Conservation (phyloP, 2,888 invertebrate genomes). For the Drepana falcataria region DNA sequence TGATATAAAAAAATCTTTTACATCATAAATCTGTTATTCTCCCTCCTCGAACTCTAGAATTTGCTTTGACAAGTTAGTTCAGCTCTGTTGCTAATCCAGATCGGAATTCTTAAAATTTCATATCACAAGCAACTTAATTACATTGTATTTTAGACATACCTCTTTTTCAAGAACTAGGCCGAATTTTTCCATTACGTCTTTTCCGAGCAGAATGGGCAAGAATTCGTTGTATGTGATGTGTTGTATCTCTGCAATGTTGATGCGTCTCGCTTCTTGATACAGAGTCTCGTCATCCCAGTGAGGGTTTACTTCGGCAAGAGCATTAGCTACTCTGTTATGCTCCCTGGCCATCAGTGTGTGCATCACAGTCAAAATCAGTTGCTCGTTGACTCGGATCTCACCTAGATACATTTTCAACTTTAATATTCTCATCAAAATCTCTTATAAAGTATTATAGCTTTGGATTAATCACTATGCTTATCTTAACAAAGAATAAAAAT, state of each 20-base stretch:
- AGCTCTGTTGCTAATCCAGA: too few relatives aligned
- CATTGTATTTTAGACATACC: constrained; percentile 41
- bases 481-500: neutral
- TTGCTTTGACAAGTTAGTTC: too few relatives aligned
- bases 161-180: constrained; percentile 90
- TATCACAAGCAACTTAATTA: too few relatives aligned
- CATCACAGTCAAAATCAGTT: constrained; percentile 92
- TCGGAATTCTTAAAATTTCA: too few relatives aligned
- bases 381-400: constrained; percentile 95
- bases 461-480: neutral
- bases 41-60: too few relatives aligned
- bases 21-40: too few relatives aligned
- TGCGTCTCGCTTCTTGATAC: constrained; percentile 91
- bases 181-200: constrained; percentile 94
- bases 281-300: constrained; percentile 96
- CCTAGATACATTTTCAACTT: constrained; percentile 66
- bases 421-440: neutral
- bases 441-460: too few relatives aligned
- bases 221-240: constrained; percentile 95
- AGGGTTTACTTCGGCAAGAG: constrained; percentile 88
- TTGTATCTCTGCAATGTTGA: constrained; percentile 91
- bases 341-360: constrained; percentile 94
- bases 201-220: constrained; percentile 91
- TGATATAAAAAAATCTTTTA: too few relatives aligned
- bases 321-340: constrained; percentile 91